Base-by-base conservation (phyloP, 2,888 invertebrate species). In the Criorhina ranunculi region DNA sequence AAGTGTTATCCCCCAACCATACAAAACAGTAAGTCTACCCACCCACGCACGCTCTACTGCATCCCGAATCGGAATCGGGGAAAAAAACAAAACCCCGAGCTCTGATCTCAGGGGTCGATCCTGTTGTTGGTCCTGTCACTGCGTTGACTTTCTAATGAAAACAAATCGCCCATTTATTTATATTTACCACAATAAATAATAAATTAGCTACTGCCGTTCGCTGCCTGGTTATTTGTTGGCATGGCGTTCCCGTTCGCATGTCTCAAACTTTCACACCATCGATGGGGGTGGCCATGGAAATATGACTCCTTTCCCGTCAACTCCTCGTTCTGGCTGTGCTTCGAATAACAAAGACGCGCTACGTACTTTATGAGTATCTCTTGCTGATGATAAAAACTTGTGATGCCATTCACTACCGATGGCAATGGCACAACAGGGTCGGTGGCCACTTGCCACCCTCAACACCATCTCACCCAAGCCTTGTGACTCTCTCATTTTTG, bases 101-200 rank as follows among this genome's bases (percentile, higher is more conserved):
- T 11, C 12, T 17, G 15, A 70, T 59, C 77, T 67, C 53, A 17
- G 31, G 51, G 62, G 49, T 42, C 35, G 49, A 33, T 46, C 64
- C 35, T 35, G 66, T 29, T 59, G 33, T 62, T 37, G 11, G 42
- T 29, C 12, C 42, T 76, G 35, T 57, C 62, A 37, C 29, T 59
- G 57, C 42, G 53, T 67, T 42, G 76, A 70, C 44, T 77, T 72
- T 73, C 60, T 87, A 87, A 87, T 87, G 87, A 87, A 87, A 87
- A 87, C 86, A 86, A 87, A 87, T 87, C 69, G 83, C 60, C 86
- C 86, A 87, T 87, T 87, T 87, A 87, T 87, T 87, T 87, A 87
- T 87, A 78, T 87, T 82, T 86, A 75, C 79, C 79, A 49, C 81
- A 80, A 87, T 87, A 87, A 87, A 87, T 87, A 87, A 87, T 87